Evolutionary conservation across 2,888 invertebrate species (phyloP).

Genomic region (Meteorus colon): DNA sequence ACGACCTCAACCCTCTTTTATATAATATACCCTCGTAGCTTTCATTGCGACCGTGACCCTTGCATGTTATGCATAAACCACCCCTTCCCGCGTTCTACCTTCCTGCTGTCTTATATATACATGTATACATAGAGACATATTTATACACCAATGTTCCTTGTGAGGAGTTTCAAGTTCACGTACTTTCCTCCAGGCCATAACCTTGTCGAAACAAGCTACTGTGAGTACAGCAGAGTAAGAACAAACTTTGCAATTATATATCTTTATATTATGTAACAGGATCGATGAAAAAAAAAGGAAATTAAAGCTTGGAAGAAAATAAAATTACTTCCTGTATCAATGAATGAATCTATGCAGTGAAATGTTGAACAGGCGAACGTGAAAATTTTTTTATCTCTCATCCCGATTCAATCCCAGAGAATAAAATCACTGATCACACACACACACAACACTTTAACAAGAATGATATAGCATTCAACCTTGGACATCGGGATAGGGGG

Average conservation of each 20-base stretch:
- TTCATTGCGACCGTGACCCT: constrained; percentile 51
- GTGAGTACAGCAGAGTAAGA: constrained; percentile 21
- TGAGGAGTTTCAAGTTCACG: constrained; percentile 53
- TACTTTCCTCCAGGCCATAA: constrained; percentile 22
- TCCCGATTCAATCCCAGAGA: too few relatives aligned
- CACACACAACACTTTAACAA: neutral
- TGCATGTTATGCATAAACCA: constrained; percentile 45
- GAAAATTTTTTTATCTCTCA: too few relatives aligned
- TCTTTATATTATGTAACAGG: neutral
- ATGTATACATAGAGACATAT: neutral
- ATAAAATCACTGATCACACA: too few relatives aligned
- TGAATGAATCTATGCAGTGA: too few relatives aligned
- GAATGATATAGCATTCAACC: neutral
- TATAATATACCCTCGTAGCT: neutral
- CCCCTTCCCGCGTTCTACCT: constrained; percentile 18
- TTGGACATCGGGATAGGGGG: neutral
- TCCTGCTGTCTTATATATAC: neutral
- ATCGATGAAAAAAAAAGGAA: too few relatives aligned
- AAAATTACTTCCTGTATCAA: too few relatives aligned
- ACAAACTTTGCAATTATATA: constrained; percentile 13
- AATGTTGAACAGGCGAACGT: too few relatives aligned
- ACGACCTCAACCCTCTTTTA: constrained; percentile 35
- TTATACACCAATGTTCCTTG: neutral
- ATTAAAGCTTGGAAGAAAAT: too few relatives aligned
- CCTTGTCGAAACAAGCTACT: constrained; percentile 6